Evolutionary conservation across 2,113 vertebrate species (phyloP), one percentile per base, ranked within the genome.

Genomic region (Pycnonotus jocosus): DNA sequence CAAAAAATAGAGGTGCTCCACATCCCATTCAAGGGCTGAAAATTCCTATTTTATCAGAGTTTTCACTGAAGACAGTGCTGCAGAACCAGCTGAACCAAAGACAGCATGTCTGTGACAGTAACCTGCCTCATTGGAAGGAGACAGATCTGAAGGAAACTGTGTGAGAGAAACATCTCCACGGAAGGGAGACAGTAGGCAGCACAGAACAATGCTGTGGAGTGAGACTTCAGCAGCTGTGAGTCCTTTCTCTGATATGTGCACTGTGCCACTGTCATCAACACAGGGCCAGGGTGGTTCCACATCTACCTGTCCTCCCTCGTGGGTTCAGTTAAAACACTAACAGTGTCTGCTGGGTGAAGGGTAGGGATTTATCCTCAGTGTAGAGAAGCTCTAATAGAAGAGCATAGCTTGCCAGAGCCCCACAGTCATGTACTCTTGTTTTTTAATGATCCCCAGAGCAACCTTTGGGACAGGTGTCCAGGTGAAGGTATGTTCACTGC

Each of bases 91-190:
- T 61, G 8, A 83, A 51, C 10, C 22, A 74, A 78, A 58, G 8
- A 48, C 3, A 44, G 0, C 12, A 25, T 27, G 17, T n/a, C 30
- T 1, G 1, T 38, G 40, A 57, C 37, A 12, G 10, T 20, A 60
- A 15, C 37, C 48, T 53, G 15, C 18, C 18, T 79, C 50, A 51
- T 7, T 90, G 66, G 15, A 72, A 79, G 31, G 38, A 81, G n/a
- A 33, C 13, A 53, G 57, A 35, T 33, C 31, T 69, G 79, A 73
- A 86, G 31, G 23, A 62, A 80, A 70, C 21, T 17, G 3, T 37
- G 24, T 2, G 5, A 82, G n/a, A 79, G 37, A 57, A 77, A 48
- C 23, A 35, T 33, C 20, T 77, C 27, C 30, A 8, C 3, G 11
- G 71, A 81, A 73, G 31, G 13, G 28, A 77, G 22, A 70, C 8